These are phyloP conservation scores for Nebria ingens DNA, from an alignment of 1,140 invertebrate species.

Conservation along the genomic window DNA sequence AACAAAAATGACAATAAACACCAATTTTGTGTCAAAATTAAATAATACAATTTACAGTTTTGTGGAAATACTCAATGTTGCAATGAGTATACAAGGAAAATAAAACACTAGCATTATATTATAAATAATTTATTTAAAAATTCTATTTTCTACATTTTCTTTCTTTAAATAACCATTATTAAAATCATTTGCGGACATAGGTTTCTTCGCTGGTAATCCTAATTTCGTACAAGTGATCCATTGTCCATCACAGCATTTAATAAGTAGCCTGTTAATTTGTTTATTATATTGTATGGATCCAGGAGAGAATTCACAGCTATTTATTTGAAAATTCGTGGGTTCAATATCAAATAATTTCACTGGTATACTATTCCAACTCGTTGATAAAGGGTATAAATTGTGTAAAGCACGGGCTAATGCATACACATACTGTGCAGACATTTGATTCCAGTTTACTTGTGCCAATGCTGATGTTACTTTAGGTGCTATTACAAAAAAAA, in stretches of 20 bases:
- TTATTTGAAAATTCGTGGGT: constrained; percentile 23
- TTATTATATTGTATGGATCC: constrained; percentile 44
- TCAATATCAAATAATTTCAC: constrained; percentile 51
- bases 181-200: constrained; percentile 54
- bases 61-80: too few species aligned
- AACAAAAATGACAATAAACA: too few species aligned
- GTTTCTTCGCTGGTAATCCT: constrained; percentile 43
- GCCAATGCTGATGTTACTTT: constrained; percentile 51
- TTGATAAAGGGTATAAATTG: constrained; percentile 49
- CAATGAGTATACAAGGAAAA: background rate
- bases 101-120: constrained; percentile 4
- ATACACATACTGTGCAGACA: constrained; percentile 48
- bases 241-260: constrained; percentile 46
- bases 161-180: constrained; percentile 56
- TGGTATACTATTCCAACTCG: constrained; percentile 43
- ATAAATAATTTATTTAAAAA: constrained; percentile 18
- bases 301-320: constrained; percentile 16
- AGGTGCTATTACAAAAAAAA: constrained; percentile 49
- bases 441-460: constrained; percentile 50
- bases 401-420: constrained; percentile 54
- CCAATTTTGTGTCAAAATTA: too few species aligned
- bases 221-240: constrained; percentile 47
- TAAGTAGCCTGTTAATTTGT: constrained; percentile 37
- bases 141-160: constrained; percentile 19
- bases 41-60: too few species aligned